Evolutionary conservation across 1,140 invertebrate species (phyloP).

Genomic region (Dendrolimus punctatus): DNA sequence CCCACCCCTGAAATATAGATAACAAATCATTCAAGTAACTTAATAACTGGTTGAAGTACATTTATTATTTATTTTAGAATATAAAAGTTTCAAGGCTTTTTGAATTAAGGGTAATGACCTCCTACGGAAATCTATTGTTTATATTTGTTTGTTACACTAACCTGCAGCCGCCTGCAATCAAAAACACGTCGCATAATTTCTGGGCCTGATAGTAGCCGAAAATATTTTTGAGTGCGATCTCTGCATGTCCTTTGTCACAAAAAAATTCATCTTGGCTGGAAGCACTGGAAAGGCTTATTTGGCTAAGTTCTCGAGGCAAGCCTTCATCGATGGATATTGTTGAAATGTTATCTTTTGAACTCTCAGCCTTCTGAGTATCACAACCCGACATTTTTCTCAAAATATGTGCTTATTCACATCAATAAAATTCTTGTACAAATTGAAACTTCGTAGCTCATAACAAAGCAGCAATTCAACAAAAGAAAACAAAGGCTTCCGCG

Average conservation of each 20-base stretch:
- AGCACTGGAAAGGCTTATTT: conserved; percentile 71
- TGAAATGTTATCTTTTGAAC: conserved; percentile 57
- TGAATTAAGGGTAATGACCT: no score
- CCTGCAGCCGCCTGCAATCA: conserved; percentile 82
- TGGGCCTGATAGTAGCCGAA: conserved; percentile 85
- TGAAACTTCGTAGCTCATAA: conserved; percentile 7
- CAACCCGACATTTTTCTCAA: conserved; percentile 44
- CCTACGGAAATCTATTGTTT: not conserved
- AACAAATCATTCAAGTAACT: no score
- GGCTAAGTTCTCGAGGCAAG: conserved; percentile 72
- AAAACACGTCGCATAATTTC: conserved; percentile 84
- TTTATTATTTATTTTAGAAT: no score
- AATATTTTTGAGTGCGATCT: conserved; percentile 85
- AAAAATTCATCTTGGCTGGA: conserved; percentile 82
- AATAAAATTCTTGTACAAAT: not conserved
- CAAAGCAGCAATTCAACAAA: conserved; percentile 25
- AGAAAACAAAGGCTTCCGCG: conserved; percentile 48
- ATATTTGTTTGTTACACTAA: conserved; percentile 34
- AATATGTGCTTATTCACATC: conserved; percentile 3
- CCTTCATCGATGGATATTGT: conserved; percentile 66
- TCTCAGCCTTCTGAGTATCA: conserved; percentile 51
- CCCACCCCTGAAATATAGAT: no score
- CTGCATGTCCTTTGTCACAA: conserved; percentile 84
- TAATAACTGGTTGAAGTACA: no score
- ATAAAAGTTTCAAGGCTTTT: no score